These are phyloP conservation scores for Parthenolecanium corni DNA, from an alignment of 2,888 invertebrate genomes.

Conservation along the genomic window DNA sequence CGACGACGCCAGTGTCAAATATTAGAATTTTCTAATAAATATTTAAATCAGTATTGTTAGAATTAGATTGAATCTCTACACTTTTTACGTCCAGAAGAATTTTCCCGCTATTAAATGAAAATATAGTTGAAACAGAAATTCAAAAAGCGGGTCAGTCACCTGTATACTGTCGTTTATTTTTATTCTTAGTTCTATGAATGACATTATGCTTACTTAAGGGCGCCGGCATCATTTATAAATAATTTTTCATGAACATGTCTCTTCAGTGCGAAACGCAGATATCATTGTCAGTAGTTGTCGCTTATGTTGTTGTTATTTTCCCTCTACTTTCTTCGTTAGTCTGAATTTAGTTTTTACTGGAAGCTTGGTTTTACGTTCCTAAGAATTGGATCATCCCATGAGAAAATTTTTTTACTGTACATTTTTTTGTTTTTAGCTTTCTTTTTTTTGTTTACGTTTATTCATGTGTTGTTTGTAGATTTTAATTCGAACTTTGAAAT, in stretches of 20 bases:
- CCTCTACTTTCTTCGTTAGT: background rate
- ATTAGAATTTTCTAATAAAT: too few relatives aligned
- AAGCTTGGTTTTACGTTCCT: background rate
- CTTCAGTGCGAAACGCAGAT: too few relatives aligned
- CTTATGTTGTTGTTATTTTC: background rate
- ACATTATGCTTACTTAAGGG: slow-evolving; percentile 9
- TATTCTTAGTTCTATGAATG: slow-evolving; percentile 15
- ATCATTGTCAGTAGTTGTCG: background rate
- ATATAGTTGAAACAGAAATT: too few relatives aligned
- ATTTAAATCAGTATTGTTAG: too few relatives aligned
- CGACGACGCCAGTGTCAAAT: too few relatives aligned
- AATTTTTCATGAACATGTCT: slow-evolving; percentile 4
- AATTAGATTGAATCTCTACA: too few relatives aligned
- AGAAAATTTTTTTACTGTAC: background rate
- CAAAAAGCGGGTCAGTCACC: slow-evolving; percentile 21
- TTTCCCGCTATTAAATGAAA: too few relatives aligned
- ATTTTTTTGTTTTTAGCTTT: background rate
- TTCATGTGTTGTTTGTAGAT: background rate
- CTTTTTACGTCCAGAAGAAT: too few relatives aligned
- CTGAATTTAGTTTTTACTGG: background rate
- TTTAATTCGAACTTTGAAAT: background rate
- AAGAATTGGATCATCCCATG: background rate
- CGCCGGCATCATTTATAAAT: slow-evolving; percentile 23
- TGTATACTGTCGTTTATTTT: slow-evolving; percentile 10
- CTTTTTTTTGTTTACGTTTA: background rate